Evolutionary conservation across 2,113 vertebrate genomes (phyloP).

Genomic region (Cichladusa arquata): DNA sequence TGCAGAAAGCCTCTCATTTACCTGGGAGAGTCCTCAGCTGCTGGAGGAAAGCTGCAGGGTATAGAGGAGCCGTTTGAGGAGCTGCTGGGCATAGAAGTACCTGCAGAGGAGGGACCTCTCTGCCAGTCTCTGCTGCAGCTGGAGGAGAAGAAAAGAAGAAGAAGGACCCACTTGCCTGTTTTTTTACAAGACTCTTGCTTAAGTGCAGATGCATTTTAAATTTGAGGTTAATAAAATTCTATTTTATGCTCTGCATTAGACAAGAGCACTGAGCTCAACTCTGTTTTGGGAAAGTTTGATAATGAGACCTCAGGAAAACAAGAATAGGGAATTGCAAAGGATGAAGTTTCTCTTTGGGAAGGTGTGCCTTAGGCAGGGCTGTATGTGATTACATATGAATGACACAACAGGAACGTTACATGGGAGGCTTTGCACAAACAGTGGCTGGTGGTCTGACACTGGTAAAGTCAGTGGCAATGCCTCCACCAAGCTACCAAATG

Average conservation of each 20-base stretch:
- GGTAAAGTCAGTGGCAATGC: neutral
- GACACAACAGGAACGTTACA: neutral
- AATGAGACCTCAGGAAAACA: neutral
- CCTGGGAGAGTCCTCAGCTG: neutral
- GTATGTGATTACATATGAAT: rapidly evolving
- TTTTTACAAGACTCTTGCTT: neutral
- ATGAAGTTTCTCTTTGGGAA: neutral
- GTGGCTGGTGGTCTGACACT: neutral
- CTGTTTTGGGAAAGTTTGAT: neutral
- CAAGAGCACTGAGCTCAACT: neutral
- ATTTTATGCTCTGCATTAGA: neutral
- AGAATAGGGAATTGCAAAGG: neutral
- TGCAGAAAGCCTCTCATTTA: neutral
- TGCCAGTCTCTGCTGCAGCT: neutral
- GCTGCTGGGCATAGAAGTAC: neutral
- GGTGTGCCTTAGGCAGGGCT: neutral
- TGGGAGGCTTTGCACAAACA: neutral
- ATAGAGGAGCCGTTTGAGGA: neutral
- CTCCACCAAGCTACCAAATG: neutral
- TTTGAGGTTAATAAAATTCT: neutral
- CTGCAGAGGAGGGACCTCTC: neutral
- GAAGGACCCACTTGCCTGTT: neutral
- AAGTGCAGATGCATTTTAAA: neutral
- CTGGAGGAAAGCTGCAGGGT: neutral
- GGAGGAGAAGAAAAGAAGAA: neutral